phyloP scores from a whole-genome alignment of 1,140 invertebrate species.

The Tetramorium parvispinum region DNA sequence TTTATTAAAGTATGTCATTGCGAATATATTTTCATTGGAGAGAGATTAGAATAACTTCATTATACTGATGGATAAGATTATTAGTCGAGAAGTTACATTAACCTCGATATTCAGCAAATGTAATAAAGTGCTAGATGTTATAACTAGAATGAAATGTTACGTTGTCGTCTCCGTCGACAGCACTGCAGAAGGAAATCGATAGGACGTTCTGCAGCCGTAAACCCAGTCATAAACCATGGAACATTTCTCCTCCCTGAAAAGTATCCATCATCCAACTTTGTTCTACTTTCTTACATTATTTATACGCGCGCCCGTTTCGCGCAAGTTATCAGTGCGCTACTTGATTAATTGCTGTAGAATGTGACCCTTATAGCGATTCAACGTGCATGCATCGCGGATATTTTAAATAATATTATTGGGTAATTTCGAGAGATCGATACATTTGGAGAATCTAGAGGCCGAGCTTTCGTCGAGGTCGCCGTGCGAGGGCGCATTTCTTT shows the following conservation, averaged over 20 bases:
- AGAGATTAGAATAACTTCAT: constrained; percentile 23
- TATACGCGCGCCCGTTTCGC: constrained; percentile 41
- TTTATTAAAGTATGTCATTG: neutral
- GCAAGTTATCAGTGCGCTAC: constrained; percentile 31
- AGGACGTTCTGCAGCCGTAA: constrained; percentile 50
- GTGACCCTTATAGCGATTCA: constrained; percentile 27
- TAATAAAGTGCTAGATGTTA: constrained; percentile 67
- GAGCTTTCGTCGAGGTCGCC: constrained; percentile 10
- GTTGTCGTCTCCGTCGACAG: constrained; percentile 60
- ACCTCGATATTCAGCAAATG: constrained; percentile 59
- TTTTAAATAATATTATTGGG: neutral
- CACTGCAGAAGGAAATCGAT: constrained; percentile 50
- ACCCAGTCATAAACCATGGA: constrained; percentile 59
- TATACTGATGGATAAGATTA: constrained; percentile 28
- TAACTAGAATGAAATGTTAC: constrained; percentile 67
- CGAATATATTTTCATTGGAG: constrained; percentile 2
- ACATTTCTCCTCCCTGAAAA: constrained; percentile 54
- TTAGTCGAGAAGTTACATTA: constrained; percentile 60
- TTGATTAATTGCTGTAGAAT: constrained; percentile 48
- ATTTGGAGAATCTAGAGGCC: neutral
- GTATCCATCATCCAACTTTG: constrained; percentile 56
- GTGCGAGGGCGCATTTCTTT: constrained; percentile 38
- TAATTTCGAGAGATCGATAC: neutral
- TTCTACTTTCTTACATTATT: constrained; percentile 59
- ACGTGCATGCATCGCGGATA: neutral